Percentiles rank a stretch among this genome's conserved stretches.
Evolutionary conservation across 2,113 vertebrate species (phyloP).

Genomic region (cattle (Bos taurus)): ARS-UCD2.0 NC_037329.1:43221501-43222000

Average conservation of each 20-base stretch:
- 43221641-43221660: not conserved
- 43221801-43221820: slow-evolving; percentile 62
- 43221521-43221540: not conserved
- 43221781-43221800: slow-evolving; percentile 50
- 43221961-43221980: slow-evolving; percentile 16
- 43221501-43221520: not conserved
- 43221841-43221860: slow-evolving; percentile 10
- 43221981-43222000: slow-evolving; percentile 31
- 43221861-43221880: slow-evolving; percentile 15
- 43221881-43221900: slow-evolving; percentile 66
- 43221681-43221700: not conserved
- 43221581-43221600: not conserved
- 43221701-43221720: not conserved
- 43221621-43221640: not conserved
- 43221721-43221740: not conserved
- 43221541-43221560: not conserved
- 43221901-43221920: not conserved
- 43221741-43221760: slow-evolving; percentile 42
- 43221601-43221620: not conserved
- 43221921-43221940: slow-evolving; percentile 20
- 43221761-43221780: slow-evolving; percentile 17
- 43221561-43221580: not conserved
- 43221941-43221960: slow-evolving; percentile 40
- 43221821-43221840: slow-evolving; percentile 48
- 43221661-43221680: not conserved